Evolutionary conservation across 1,140 invertebrate genomes (phyloP).

Genomic region (Bradysia coprophila): DNA sequence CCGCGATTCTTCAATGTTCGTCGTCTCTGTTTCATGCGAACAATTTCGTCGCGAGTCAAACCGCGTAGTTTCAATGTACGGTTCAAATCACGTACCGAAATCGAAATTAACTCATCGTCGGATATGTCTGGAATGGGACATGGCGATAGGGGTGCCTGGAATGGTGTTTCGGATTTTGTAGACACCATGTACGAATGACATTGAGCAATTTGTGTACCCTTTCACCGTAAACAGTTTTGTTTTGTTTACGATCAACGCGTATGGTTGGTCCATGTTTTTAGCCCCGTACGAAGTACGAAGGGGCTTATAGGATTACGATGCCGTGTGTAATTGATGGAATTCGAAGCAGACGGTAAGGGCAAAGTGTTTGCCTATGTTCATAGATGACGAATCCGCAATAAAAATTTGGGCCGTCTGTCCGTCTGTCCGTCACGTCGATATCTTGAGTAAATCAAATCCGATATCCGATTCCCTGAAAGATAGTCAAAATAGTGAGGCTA

Average conservation of each 20-base stretch:
- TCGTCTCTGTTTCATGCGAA: conserved; percentile 79
- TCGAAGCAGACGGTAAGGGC: no score
- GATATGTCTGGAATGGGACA: conserved; percentile 69
- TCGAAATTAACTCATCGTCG: conserved; percentile 78
- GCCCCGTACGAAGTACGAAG: no score
- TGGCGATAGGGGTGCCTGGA: conserved; percentile 59
- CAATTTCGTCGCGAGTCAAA: conserved; percentile 66
- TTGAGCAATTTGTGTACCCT: neutral
- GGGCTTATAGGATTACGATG: no score
- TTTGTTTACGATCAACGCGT: neutral
- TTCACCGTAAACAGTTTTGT: neutral
- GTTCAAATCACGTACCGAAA: conserved; percentile 80
- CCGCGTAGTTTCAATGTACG: conserved; percentile 73
- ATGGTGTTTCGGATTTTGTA: conserved; percentile 4
- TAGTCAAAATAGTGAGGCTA: no score
- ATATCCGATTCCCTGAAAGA: no score
- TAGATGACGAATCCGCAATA: no score
- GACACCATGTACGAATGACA: neutral
- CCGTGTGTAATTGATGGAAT: no score
- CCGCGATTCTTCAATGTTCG: conserved; percentile 82
- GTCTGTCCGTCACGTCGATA: no score
- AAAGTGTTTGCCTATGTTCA: no score
- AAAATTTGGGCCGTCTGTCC: no score
- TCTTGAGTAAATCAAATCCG: no score
- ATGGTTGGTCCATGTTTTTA: neutral